Percentiles rank a stretch among this genome's conserved stretches.
phyloP scores from a whole-genome alignment of 2,797 vertebrate genomes.

The Syngnathus rostellatus region DNA sequence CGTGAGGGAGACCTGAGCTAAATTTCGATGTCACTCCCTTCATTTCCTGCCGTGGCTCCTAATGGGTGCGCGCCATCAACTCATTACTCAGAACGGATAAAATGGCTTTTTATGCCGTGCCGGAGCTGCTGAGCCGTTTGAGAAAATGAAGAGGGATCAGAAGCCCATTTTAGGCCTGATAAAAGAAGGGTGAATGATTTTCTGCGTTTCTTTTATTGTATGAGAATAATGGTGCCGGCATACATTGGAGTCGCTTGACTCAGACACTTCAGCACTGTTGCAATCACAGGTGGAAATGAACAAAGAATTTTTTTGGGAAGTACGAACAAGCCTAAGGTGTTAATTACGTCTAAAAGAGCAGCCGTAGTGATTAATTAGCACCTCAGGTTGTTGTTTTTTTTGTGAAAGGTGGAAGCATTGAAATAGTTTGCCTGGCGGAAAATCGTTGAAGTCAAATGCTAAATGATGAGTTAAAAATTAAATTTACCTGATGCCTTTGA shows the following conservation, averaged over 20 bases:
- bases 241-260: not conserved
- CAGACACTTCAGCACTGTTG: not conserved
- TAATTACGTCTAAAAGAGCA: slow-evolving; percentile 17
- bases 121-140: slow-evolving; percentile 31
- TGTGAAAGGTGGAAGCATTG: not conserved
- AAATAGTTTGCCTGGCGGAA: not conserved
- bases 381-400: not conserved
- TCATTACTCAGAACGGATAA: slow-evolving; percentile 58
- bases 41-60: slow-evolving; percentile 48
- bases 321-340: slow-evolving; percentile 9
- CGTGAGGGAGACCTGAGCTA: slow-evolving; percentile 17
- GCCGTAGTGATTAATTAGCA: slow-evolving; percentile 6
- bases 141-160: slow-evolving; percentile 48
- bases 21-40: slow-evolving; percentile 11
- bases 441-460: not conserved
- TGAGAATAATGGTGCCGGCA: not conserved
- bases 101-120: slow-evolving; percentile 54
- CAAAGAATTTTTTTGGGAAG: slow-evolving; percentile 19
- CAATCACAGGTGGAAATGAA: slow-evolving; percentile 32
- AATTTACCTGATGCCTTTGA: slow-evolving; percentile 92
- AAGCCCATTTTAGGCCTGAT: slow-evolving; percentile 22
- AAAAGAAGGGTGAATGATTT: slow-evolving; percentile 18
- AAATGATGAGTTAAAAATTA: not conserved
- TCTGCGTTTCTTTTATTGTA: not conserved
- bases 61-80: slow-evolving; percentile 52